Evolutionary conservation across 2,797 vertebrate genomes (phyloP).

Genomic region (Danio aesculapii): DNA sequence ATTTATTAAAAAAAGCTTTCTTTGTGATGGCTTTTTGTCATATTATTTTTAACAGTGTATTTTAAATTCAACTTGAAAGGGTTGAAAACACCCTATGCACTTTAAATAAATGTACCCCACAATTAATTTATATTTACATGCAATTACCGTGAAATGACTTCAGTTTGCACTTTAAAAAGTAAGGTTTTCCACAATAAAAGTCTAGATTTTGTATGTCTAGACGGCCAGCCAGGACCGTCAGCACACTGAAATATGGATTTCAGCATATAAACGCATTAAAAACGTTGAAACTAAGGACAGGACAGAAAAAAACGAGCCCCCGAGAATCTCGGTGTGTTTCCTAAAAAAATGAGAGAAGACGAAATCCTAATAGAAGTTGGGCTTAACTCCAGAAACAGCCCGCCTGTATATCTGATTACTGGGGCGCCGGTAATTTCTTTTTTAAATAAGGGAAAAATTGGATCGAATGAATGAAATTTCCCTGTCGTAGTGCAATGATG

Average conservation of each 20-base stretch:
- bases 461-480: conserved; percentile 87
- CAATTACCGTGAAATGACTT: too few species aligned
- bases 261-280: conserved; percentile 62
- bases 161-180: too few species aligned
- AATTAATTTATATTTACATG: too few species aligned
- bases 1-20: too few species aligned
- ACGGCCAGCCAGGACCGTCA: background rate
- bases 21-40: too few species aligned
- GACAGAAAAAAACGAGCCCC: conserved; percentile 48
- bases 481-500: conserved; percentile 82
- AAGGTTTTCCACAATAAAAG: too few species aligned
- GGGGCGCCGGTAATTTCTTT: conserved; percentile 83
- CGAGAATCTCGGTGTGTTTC: conserved; percentile 58
- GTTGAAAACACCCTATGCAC: too few species aligned
- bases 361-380: conserved; percentile 84
- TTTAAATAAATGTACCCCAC: too few species aligned
- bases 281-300: conserved; percentile 72
- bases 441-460: conserved; percentile 87
- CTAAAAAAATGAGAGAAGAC: conserved; percentile 70
- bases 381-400: conserved; percentile 85
- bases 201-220: too few species aligned
- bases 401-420: conserved; percentile 86
- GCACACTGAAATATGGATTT: conserved; percentile 17
- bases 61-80: too few species aligned
- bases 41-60: too few species aligned